phyloP scores from a whole-genome alignment of 2,888 invertebrate genomes.

The Chrysolina oricalcia region DNA sequence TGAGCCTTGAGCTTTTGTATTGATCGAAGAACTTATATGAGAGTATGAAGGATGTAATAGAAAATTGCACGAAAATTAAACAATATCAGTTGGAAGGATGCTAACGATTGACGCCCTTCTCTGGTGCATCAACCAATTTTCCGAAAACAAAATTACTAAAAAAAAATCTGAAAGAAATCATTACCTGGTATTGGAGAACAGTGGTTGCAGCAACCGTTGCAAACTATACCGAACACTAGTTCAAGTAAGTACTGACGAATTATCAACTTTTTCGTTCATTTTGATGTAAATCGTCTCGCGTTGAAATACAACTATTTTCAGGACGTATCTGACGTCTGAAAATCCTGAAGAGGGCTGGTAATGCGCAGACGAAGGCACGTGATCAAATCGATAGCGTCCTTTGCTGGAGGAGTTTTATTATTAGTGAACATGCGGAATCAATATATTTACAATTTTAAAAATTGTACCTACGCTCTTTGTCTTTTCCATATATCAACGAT shows the following conservation, averaged over 20 bases:
- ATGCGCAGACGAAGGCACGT: slow-evolving; percentile 55
- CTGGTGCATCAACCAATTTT: slow-evolving; percentile 3
- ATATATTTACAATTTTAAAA: slow-evolving; percentile 55
- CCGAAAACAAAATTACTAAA: slow-evolving; percentile 11
- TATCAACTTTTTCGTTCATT: slow-evolving; percentile 37
- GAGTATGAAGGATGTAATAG: background rate
- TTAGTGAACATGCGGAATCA: slow-evolving; percentile 56
- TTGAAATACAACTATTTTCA: slow-evolving; percentile 55
- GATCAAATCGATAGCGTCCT: slow-evolving; percentile 60
- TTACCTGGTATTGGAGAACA: slow-evolving; percentile 23
- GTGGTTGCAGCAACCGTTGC: background rate
- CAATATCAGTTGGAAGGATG: background rate
- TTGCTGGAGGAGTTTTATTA: slow-evolving; percentile 54
- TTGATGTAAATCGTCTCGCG: slow-evolving; percentile 37
- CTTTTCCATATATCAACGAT: background rate
- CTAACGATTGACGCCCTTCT: slow-evolving; percentile 25
- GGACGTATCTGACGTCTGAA: slow-evolving; percentile 55
- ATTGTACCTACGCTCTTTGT: slow-evolving; percentile 26
- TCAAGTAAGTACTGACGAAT: slow-evolving; percentile 35
- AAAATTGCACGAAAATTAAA: background rate
- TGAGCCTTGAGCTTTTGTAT: slow-evolving; percentile 15
- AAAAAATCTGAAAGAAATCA: background rate
- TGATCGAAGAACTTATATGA: slow-evolving; percentile 1
- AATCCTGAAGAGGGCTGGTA: slow-evolving; percentile 50
- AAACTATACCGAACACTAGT: slow-evolving; percentile 20